Base-by-base conservation (phyloP, 1,140 invertebrate species). In the Drosophila hydei region DNA sequence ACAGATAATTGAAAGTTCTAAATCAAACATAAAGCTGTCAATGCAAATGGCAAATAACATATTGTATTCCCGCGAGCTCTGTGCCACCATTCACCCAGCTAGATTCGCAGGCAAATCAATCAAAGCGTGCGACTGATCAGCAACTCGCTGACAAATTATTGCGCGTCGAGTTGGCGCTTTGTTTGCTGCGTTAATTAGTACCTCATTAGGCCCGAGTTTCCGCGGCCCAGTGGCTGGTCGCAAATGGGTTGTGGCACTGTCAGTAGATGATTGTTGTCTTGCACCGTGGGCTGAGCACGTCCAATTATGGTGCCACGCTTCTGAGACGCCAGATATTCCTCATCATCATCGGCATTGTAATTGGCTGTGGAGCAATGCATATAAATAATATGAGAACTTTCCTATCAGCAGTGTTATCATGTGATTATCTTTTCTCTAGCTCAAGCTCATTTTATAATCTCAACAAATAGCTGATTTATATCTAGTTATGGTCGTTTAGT, bases 261-360 rank as follows among this genome's bases (percentile, higher is more conserved):
- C 55, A 90, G 38, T 42, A 80, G 70, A 78, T 91, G 91, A 36
- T 91, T 91, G 23, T 91, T 91, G 51, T 92, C 90, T 1, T 63
- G 40, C 21, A 68, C 52, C 6, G 75, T 27, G 0, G 79, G 84
- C 23, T 91, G 88, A 23, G 90, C 79, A 38, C 83, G 85, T 5
- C 79, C 83, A 42, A 91, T 79, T 4, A 80, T 79, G 48, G 54
- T 76, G 62, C 87, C 84, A 74, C 88, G 89, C 21, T 91, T 91
- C 25, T 87, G 75, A 1, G 78, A 27, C 0, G 79, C 77, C 56
- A 90, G 36, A 25, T 79, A 91, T 38, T 91, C 87, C 54, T 89
- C 87, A 48, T 92, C 91, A 7, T 92, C 91, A n/a, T 91, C 91
- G 23, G 91, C 87, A 79, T 91, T 91, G 33, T 91, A 92, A 50